Conservation (phyloP, 2,888 invertebrate species). For the Pycnomerus fuliginosus region DNA sequence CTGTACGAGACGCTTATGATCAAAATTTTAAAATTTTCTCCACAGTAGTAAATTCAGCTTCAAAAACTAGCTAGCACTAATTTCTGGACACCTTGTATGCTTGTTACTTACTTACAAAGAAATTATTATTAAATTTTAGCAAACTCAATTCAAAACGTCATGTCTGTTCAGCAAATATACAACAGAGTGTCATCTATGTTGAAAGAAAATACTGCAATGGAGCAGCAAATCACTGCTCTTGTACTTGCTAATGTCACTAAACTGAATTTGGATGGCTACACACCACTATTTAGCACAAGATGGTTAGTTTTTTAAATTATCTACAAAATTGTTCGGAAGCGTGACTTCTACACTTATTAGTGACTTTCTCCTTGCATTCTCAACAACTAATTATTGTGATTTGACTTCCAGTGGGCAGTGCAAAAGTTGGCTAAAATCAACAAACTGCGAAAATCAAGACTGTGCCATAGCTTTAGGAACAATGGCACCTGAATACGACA, state of each 20-base stretch:
- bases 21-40: no score
- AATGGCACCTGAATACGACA: conserved; percentile 44
- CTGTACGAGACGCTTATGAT: no score
- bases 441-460: conserved; percentile 47
- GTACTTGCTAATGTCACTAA: conserved; percentile 67
- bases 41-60: no score
- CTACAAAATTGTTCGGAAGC: not conserved
- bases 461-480: conserved; percentile 46
- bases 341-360: no score
- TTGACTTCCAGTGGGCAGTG: conserved; percentile 39
- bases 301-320: conserved; percentile 46
- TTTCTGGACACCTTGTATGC: no score
- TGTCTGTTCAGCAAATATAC: conserved; percentile 62
- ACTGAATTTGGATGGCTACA: conserved; percentile 68
- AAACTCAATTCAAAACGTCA: conserved; percentile 57
- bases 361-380: not conserved
- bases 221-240: conserved; percentile 67
- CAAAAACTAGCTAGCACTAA: no score
- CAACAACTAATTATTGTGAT: conserved; percentile 8
- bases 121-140: conserved; percentile 55
- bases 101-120: no score
- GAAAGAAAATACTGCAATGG: conserved; percentile 49
- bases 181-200: conserved; percentile 46
- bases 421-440: conserved; percentile 32
- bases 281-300: conserved; percentile 47